phyloP scores from a whole-genome alignment of 2,113 vertebrate species.

The Brachyhypopomus gauderio region DNA sequence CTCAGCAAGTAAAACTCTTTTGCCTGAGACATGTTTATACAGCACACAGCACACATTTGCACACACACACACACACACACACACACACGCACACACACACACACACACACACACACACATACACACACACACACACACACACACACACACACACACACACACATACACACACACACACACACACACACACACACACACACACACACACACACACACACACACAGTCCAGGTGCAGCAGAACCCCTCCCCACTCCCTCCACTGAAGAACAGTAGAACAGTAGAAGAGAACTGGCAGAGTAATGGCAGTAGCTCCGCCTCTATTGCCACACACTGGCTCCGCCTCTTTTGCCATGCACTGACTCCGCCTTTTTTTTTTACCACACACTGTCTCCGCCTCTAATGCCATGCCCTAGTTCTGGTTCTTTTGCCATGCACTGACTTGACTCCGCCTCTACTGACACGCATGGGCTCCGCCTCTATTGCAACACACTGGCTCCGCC shows the following conservation, averaged over 20 bases:
- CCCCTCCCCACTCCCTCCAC: background rate
- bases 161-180: background rate
- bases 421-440: background rate
- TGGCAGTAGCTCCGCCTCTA: background rate
- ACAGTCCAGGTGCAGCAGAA: constrained; percentile 21
- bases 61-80: constrained; percentile 5
- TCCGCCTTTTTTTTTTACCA: no score
- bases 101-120: constrained; percentile 6
- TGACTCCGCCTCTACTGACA: constrained; percentile 1
- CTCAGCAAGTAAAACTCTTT: no score
- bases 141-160: constrained; percentile 10
- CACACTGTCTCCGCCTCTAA: constrained; percentile 4
- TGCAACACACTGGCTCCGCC: background rate
- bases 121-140: constrained; percentile 6
- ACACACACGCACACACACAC: constrained; percentile 6
- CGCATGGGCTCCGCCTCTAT: background rate
- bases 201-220: background rate
- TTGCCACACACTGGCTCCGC: background rate
- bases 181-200: no score
- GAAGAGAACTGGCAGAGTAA: no score
- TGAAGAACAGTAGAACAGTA: background rate
- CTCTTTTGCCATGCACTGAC: constrained; percentile 4
- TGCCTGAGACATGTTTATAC: no score
- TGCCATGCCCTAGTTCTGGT: background rate
- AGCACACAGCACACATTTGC: no score